A percentile compares a stretch with the other conserved stretches of the same genome.
These are phyloP conservation scores for Venturia canescens DNA, from an alignment of 1,140 invertebrate genomes.

Conservation along the genomic window DNA sequence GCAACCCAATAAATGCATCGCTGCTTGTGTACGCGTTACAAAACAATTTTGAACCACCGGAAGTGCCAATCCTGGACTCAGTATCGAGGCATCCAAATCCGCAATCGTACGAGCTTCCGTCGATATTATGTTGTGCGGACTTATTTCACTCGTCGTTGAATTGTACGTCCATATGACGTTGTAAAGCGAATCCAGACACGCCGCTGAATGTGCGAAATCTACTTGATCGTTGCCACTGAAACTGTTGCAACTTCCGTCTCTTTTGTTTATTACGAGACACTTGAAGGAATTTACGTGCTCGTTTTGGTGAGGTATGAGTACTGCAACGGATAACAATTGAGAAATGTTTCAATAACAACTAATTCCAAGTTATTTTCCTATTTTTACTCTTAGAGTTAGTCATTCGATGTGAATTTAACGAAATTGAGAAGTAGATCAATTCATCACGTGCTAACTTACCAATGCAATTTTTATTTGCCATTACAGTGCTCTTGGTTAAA, in stretches of 20 bases:
- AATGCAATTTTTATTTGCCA: slow-evolving; percentile 91
- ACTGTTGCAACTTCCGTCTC: slow-evolving; percentile 89
- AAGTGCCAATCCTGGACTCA: slow-evolving; percentile 88
- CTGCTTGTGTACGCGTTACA: slow-evolving; percentile 89
- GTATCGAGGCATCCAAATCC: slow-evolving; percentile 77
- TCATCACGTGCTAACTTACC: slow-evolving; percentile 78
- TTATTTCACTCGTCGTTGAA: slow-evolving; percentile 83
- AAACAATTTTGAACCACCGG: slow-evolving; percentile 84
- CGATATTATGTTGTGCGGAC: slow-evolving; percentile 89
- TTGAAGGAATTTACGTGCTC: slow-evolving; percentile 84
- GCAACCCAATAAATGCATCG: slow-evolving; percentile 92
- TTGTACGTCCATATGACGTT: slow-evolving; percentile 92
- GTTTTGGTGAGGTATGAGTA: slow-evolving; percentile 83
- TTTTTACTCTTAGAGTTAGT: no score
- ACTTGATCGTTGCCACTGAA: slow-evolving; percentile 88
- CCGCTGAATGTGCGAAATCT: slow-evolving; percentile 85
- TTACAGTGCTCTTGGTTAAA: slow-evolving; percentile 90
- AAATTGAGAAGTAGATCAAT: background rate
- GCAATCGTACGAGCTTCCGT: slow-evolving; percentile 78
- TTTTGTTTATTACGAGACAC: slow-evolving; percentile 90
- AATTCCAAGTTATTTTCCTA: slow-evolving; percentile 18
- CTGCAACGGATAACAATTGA: slow-evolving; percentile 73
- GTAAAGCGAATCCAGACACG: slow-evolving; percentile 92
- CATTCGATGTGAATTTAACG: background rate
- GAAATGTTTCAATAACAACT: slow-evolving; percentile 41